Evolutionary conservation across 2,797 vertebrate genomes (phyloP).

Genomic region (Alosa sapidissima): DNA sequence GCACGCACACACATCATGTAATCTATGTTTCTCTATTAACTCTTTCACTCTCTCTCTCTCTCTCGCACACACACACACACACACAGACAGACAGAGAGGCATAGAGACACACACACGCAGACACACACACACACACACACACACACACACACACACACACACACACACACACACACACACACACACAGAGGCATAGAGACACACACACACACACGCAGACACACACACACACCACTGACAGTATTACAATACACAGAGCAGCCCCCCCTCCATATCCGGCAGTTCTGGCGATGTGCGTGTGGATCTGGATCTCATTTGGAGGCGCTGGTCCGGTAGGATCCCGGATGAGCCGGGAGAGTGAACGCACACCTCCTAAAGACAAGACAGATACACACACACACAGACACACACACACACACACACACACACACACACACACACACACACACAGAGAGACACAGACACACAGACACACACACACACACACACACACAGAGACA

Average conservation of each 20-base stretch:
- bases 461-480: neutral
- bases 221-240: neutral
- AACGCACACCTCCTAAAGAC: neutral
- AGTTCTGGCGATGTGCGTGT: neutral
- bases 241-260: neutral
- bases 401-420: neutral
- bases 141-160: neutral
- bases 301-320: neutral
- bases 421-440: neutral
- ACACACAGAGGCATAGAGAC: neutral
- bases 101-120: neutral
- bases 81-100: neutral
- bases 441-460: neutral
- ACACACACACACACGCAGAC: too few species aligned
- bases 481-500: too few species aligned
- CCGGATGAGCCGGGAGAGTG: neutral
- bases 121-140: neutral
- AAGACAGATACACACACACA: too few species aligned
- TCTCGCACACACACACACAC: neutral
- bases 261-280: neutral
- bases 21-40: too few species aligned
- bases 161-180: neutral
- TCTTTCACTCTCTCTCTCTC: neutral
- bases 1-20: neutral
- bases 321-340: neutral